phyloP scores from a whole-genome alignment of 2,888 invertebrate genomes.

The Strigamia transsilvanica region DNA sequence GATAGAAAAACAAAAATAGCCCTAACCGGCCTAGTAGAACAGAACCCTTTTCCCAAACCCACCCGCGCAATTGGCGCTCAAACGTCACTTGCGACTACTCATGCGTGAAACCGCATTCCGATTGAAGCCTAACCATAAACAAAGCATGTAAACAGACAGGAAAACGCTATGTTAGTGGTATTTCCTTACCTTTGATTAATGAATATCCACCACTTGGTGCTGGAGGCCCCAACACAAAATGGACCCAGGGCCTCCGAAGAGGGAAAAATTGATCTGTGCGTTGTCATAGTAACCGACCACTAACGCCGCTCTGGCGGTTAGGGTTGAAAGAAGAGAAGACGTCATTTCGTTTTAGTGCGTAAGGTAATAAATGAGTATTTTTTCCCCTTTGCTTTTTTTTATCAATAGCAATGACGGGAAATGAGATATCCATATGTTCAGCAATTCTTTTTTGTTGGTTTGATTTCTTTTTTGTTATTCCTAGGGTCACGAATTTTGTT shows the following conservation, averaged over 20 bases:
- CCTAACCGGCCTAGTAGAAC: slow-evolving; percentile 7
- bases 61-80: slow-evolving; percentile 23
- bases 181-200: slow-evolving; percentile 23
- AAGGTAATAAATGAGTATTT: slow-evolving; percentile 16
- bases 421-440: slow-evolving; percentile 25
- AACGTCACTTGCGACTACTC: slow-evolving; percentile 5
- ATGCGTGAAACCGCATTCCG: neutral
- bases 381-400: neutral
- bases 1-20: neutral
- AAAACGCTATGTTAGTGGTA: neutral
- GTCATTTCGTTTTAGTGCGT: slow-evolving; percentile 10
- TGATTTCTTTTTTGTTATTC: neutral
- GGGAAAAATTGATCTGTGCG: slow-evolving; percentile 42
- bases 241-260: slow-evolving; percentile 49
- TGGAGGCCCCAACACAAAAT: slow-evolving; percentile 49
- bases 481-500: slow-evolving; percentile 18
- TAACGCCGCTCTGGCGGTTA: slow-evolving; percentile 22
- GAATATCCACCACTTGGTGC: slow-evolving; percentile 47
- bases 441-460: neutral
- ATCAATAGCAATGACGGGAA: slow-evolving; percentile 26
- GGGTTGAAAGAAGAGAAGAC: neutral
- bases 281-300: slow-evolving; percentile 36
- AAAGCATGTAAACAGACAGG: neutral
- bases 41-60: slow-evolving; percentile 1
- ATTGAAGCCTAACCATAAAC: neutral